A percentile compares a stretch with the other conserved stretches of the same genome.
These are phyloP conservation scores for Macropodus opercularis DNA, from an alignment of 2,797 vertebrate species.

Conservation along the genomic window DNA sequence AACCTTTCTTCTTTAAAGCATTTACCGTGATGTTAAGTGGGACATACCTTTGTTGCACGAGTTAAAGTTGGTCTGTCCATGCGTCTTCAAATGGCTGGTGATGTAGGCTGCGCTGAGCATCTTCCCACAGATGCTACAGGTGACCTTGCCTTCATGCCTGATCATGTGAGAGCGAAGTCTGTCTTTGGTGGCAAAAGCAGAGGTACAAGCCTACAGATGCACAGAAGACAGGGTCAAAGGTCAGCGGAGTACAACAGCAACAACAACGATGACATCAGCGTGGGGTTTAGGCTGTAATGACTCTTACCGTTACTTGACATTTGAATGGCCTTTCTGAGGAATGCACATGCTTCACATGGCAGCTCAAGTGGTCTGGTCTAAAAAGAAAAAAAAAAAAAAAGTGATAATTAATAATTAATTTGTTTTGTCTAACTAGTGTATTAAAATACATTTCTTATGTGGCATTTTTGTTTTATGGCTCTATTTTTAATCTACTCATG, in stretches of 20 bases:
- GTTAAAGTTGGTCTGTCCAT: slow-evolving; percentile 96
- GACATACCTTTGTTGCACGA: slow-evolving; percentile 93
- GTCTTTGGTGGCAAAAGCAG: slow-evolving; percentile 99
- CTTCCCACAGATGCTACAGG: slow-evolving; percentile 99
- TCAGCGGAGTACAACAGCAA: slow-evolving; percentile 13
- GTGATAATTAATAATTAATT: slow-evolving; percentile 17
- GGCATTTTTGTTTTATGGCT: too few relatives aligned
- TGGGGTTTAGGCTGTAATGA: neutral
- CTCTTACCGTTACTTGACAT: slow-evolving; percentile 98
- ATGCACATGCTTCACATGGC: slow-evolving; percentile 99
- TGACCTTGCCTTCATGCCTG: slow-evolving; percentile 98
- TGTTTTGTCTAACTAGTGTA: too few relatives aligned
- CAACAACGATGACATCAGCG: neutral
- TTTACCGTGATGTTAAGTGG: neutral
- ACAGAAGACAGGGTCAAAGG: slow-evolving; percentile 28
- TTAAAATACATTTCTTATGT: too few relatives aligned
- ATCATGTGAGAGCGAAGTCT: slow-evolving; percentile 99
- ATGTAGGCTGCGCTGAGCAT: slow-evolving; percentile 99
- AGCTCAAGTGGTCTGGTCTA: slow-evolving; percentile 99
- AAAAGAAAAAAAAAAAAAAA: slow-evolving; percentile 46
- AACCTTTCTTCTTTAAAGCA: too few relatives aligned
- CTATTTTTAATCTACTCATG: neutral
- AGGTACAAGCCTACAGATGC: slow-evolving; percentile 91
- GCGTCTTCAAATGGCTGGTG: slow-evolving; percentile 99
- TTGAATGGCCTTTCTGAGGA: slow-evolving; percentile 99